Evolutionary conservation across 2,888 invertebrate genomes (phyloP), one percentile per base, ranked within the genome.

Genomic region (Cantharis flavilabris): DNA sequence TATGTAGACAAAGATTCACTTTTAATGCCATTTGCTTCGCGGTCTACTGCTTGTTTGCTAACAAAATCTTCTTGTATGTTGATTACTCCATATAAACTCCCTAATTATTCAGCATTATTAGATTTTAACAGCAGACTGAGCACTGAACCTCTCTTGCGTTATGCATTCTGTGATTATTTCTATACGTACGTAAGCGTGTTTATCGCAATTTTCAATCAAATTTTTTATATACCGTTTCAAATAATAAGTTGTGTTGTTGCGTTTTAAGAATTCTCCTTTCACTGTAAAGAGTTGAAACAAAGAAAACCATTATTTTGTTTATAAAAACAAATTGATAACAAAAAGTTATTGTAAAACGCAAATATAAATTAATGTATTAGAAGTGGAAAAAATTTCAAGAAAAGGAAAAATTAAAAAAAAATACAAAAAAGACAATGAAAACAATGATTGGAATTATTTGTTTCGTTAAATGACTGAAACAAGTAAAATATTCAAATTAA

Each of bases 91-190:
- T 72, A 75, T 71, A 72, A 70, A 70, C 62, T 20, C 67, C 20
- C 49, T 78, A 78, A 78, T 78, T 76, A 78, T 75, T 76, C 73
- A 33, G 71, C 30, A 69, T 75, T 78, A 76, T 73, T 73, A 78
- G 73, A 72, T 73, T 71, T 75, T 71, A 75, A 72, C 77, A 71
- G 18, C 63, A 75, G 75, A 70, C 64, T 77, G 72, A 33, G 70
- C 75, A 30, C 18, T 20, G 26, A 75, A 69, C 70, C 30, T 71
- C 62, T 69, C 75, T 64, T 75, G 62, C 70, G 73, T 76, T 73
- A 75, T 69, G 78, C 71, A 62, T 75, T 65, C 65, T 67, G 14
- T 62, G 26, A 69, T 20, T 30, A 74, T 70, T 65, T 75, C 71
- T 71, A 23, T 33, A 20, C 69, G 18, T 70, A 70, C 26, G 30